Evolutionary conservation across 2,113 vertebrate genomes (phyloP), one percentile per base, ranked within the genome.

Genomic region (Eurystomus gularis): DNA sequence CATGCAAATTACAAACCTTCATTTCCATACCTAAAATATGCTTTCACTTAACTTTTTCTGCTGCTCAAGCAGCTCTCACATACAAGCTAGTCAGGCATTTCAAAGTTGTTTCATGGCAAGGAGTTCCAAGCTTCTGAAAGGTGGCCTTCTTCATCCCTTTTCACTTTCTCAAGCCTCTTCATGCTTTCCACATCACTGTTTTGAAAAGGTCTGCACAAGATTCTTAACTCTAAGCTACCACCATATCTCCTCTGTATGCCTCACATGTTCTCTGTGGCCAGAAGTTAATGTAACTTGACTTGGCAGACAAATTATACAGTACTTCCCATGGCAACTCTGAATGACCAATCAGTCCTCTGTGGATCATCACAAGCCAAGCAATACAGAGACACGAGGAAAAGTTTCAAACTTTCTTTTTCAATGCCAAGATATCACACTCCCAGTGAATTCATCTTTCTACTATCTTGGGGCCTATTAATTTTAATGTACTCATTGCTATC

Each of bases 1-100:
- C 86, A 96, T 82, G 77, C 57, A 97, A 95, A 97, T 95, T 91
- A 94, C 83, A 77, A 87, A 93, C 76, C 94, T 87, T 96, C 73
- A 97, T 97, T 97, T 97, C 91, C 88, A 96, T 96, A 94, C 73
- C 66, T 85, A 95, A 94, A 94, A 95, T 96, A 89, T 73, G 86
- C 86, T 92, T 91, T 91, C 0, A 0, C 80, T 76, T 86, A 88
- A 83, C 86, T 91, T 95, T 95, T 96, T 94, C 86, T 85, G 96
- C 96, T 95, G 81, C 86, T 96, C 39, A 93, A 93, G 95, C 96
- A 95, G 61, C 91, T 94, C 73, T 91, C 26, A 10, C 13, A 25
- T 46, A 72, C 62, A 79, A 87, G 79, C 69, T 72, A 82, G 65
- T 57, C n/a, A 72, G 35, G 88, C 78, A 48, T 80, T 94, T 93